These are phyloP conservation scores for Octonoba sinensis DNA, from an alignment of 2,888 invertebrate species.

Conservation along the genomic window DNA sequence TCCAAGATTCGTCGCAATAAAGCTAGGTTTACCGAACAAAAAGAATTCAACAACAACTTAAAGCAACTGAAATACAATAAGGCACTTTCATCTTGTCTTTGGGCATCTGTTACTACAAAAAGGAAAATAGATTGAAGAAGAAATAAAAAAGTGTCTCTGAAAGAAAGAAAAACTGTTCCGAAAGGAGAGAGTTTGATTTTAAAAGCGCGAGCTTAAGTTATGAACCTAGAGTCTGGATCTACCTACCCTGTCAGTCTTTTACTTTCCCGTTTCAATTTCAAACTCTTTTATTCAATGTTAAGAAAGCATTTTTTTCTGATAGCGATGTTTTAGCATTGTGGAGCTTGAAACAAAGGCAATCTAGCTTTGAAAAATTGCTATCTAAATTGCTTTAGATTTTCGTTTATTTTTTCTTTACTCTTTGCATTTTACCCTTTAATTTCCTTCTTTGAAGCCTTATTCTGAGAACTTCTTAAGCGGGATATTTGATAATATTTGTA, in stretches of 20 bases:
- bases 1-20: constrained; percentile 40
- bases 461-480: too few species aligned
- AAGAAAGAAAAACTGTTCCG: constrained; percentile 16
- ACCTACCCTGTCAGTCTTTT: constrained; percentile 11
- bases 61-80: constrained; percentile 50
- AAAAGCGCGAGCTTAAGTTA: constrained; percentile 38
- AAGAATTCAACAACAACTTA: constrained; percentile 32
- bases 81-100: constrained; percentile 51
- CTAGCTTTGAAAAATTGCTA: too few species aligned
- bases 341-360: too few species aligned
- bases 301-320: constrained; percentile 6
- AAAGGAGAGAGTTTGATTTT: constrained; percentile 34
- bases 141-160: constrained; percentile 28
- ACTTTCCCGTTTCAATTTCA: constrained; percentile 19
- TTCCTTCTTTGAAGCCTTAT: too few species aligned
- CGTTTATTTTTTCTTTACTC: too few species aligned
- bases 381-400: too few species aligned
- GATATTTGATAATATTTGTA: too few species aligned
- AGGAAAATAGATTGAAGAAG: constrained; percentile 22
- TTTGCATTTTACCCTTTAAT: too few species aligned
- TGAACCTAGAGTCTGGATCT: constrained; percentile 10
- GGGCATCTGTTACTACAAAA: constrained; percentile 51
- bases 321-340: constrained; percentile 15
- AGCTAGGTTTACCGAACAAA: constrained; percentile 32
- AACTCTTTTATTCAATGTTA: constrained; percentile 9